Conservation (phyloP, 1,140 invertebrate species). For the Phthorimaea operculella region DNA sequence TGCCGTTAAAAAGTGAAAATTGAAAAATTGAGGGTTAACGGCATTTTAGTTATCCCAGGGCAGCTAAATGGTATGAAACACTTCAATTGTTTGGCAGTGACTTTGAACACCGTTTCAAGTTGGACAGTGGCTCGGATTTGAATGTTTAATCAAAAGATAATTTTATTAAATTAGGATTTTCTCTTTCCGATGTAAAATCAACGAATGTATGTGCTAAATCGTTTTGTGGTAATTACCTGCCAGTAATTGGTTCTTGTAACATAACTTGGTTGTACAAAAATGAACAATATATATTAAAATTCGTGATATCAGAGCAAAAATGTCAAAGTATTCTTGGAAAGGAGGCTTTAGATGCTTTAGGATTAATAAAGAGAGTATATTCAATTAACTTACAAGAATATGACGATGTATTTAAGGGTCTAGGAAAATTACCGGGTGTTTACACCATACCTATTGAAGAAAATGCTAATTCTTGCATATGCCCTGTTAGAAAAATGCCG, state of each 20-base stretch:
- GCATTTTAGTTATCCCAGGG: no score
- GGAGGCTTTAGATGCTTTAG: neutral
- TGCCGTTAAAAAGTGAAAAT: no score
- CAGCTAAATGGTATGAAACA: no score
- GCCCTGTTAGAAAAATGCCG: conserved; percentile 2
- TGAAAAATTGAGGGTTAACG: no score
- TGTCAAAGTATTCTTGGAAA: neutral
- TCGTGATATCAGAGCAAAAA: neutral
- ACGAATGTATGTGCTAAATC: conserved; percentile 5
- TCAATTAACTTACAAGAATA: neutral
- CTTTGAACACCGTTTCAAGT: no score
- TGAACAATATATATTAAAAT: neutral
- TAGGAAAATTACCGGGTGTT: conserved; percentile 1
- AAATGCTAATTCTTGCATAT: neutral
- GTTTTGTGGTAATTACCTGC: conserved; percentile 2
- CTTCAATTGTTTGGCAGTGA: no score
- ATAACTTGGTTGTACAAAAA: neutral
- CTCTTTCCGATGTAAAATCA: no score
- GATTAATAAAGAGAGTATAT: neutral
- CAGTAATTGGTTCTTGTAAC: neutral
- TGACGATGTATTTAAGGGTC: neutral
- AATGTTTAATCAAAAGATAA: no score
- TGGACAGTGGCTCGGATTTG: no score
- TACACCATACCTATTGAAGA: neutral
- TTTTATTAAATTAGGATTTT: no score